Percentiles rank a stretch among this genome's conserved stretches.
These are phyloP conservation scores for Thryonomys swinderianus DNA, from an alignment of 2,113 vertebrate species.

Conservation along the genomic window DNA sequence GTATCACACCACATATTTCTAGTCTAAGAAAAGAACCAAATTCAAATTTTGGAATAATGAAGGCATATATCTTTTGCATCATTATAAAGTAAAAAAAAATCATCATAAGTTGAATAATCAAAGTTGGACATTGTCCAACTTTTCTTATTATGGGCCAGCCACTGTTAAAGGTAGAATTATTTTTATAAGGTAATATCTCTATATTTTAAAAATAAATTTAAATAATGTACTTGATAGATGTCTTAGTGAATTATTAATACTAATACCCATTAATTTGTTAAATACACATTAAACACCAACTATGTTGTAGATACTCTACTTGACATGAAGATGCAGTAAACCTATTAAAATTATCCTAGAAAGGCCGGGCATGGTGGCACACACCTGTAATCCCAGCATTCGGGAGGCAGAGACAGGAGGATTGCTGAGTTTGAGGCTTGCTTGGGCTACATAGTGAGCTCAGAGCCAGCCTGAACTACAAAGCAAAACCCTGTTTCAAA, in stretches of 20 bases:
- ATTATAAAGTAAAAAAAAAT: not conserved
- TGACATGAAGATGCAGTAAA: not conserved
- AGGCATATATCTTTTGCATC: not conserved
- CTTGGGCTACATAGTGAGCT: too few species aligned
- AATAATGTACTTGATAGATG: not conserved
- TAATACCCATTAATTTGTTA: not conserved
- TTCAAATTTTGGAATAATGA: not conserved
- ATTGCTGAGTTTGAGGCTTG: too few species aligned
- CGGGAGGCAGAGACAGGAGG: too few species aligned
- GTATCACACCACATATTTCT: not conserved
- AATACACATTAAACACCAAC: not conserved
- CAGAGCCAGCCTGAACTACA: too few species aligned
- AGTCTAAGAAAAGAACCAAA: not conserved
- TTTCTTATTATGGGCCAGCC: not conserved
- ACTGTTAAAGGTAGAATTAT: not conserved
- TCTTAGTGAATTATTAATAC: slow-evolving; percentile 1
- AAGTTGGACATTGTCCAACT: not conserved
- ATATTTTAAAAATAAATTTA: not conserved
- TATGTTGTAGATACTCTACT: not conserved
- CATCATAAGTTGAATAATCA: not conserved
- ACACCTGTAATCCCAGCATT: too few species aligned
- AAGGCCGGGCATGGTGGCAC: too few species aligned
- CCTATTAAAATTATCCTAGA: too few species aligned
- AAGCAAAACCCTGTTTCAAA: too few species aligned
- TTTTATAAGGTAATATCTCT: not conserved